These are phyloP conservation scores for Cryptoprocta ferox DNA, from an alignment of 2,797 vertebrate genomes.

Conservation along the genomic window DNA sequence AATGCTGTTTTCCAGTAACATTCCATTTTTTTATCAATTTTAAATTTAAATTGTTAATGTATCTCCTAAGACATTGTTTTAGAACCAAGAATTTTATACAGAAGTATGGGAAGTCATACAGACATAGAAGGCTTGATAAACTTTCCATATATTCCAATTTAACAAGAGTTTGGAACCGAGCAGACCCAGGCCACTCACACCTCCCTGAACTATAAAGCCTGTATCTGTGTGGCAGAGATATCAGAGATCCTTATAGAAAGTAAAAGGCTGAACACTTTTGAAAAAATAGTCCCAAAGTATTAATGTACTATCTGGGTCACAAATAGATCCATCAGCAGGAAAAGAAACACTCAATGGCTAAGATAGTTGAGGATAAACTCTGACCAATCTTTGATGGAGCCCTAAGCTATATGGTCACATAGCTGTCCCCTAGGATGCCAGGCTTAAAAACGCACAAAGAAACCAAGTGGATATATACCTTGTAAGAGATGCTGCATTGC, in stretches of 20 bases:
- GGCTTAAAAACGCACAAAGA: neutral
- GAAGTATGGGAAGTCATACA: neutral
- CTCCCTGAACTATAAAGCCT: neutral
- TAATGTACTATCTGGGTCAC: neutral
- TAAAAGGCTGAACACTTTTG: neutral
- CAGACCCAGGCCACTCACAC: neutral
- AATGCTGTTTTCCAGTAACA: neutral
- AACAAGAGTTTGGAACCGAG: neutral
- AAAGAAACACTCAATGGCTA: neutral
- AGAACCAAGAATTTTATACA: neutral
- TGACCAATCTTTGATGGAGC: neutral
- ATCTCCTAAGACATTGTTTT: neutral
- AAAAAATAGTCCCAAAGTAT: neutral
- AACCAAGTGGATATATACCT: neutral
- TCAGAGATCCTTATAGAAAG: neutral
- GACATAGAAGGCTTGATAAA: neutral
- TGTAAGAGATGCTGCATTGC: neutral
- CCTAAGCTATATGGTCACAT: neutral
- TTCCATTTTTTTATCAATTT: neutral
- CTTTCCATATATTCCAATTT: neutral
- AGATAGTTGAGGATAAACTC: neutral
- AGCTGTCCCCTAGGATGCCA: neutral
- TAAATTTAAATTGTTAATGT: neutral
- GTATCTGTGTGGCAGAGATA: neutral
- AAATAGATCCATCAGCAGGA: neutral